Percentiles rank a stretch among this genome's conserved stretches.
Conservation (phyloP, 2,888 invertebrate species). For the Caenorhabditis afra region DNA sequence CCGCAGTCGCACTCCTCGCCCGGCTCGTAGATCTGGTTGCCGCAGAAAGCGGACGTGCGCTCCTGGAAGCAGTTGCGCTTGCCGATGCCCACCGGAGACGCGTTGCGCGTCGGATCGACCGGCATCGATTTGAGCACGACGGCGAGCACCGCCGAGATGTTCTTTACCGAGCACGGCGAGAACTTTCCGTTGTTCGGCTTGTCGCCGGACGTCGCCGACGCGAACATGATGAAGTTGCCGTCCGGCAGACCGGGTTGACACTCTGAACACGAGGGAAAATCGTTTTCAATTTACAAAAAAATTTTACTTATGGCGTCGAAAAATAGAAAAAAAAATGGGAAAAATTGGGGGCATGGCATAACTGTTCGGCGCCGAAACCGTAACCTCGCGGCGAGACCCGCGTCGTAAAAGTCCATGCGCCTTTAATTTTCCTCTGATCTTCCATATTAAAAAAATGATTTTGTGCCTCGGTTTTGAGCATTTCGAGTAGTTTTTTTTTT, state of each 20-base stretch:
- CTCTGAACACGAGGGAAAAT: constrained; percentile 81
- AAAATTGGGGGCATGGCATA: no score
- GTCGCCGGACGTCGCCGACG: constrained; percentile 96
- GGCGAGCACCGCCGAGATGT: constrained; percentile 77
- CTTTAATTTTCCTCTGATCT: no score
- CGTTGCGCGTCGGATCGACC: constrained; percentile 73
- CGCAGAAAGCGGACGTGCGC: constrained; percentile 96
- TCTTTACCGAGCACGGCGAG: constrained; percentile 75
- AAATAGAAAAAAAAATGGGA: background rate
- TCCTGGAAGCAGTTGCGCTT: constrained; percentile 96
- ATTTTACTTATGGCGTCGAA: no score
- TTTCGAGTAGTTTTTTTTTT: no score
- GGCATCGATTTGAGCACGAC: constrained; percentile 76
- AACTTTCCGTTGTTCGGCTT: constrained; percentile 97
- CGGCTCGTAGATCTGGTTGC: constrained; percentile 97
- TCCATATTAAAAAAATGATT: no score
- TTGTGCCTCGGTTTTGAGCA: no score
- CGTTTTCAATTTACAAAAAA: no score
- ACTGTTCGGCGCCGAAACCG: no score
- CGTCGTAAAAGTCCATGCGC: no score
- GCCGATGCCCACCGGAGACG: constrained; percentile 82
- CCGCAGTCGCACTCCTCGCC: constrained; percentile 99
- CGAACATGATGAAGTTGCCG: constrained; percentile 99
- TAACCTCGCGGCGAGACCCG: no score
- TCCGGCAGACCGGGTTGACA: constrained; percentile 92